A percentile compares a stretch with the other conserved stretches of the same genome.
Conservation (phyloP, 23 tunicate species). For the Halocynthia aurantium region DNA sequence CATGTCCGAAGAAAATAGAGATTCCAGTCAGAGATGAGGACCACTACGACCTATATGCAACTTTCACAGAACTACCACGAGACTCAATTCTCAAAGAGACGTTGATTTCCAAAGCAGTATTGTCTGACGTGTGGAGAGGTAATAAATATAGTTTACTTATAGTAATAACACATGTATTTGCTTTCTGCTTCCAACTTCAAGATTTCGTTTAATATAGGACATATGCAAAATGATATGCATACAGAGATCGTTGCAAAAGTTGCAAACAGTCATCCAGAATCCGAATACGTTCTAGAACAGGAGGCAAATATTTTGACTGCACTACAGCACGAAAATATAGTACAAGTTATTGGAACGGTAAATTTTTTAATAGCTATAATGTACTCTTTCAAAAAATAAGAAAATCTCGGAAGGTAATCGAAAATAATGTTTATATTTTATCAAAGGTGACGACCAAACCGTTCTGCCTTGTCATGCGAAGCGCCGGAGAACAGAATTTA, state of each 20-base stretch:
- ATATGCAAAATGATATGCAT: too few relatives aligned
- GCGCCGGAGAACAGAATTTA: too few relatives aligned
- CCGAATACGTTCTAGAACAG: neutral
- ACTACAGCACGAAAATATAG: slow-evolving; percentile 15
- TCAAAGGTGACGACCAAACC: too few relatives aligned
- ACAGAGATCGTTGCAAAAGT: too few relatives aligned
- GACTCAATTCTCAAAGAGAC: neutral
- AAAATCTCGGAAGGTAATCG: too few relatives aligned
- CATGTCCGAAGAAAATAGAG: neutral
- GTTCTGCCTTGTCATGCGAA: too few relatives aligned
- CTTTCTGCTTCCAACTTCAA: too few relatives aligned
- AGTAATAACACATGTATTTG: too few relatives aligned
- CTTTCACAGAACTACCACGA: neutral
- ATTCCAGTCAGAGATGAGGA: slow-evolving; percentile 6
- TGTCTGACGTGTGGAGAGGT: slow-evolving; percentile 2
- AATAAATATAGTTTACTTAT: neutral
- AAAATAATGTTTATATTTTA: too few relatives aligned
- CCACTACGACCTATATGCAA: neutral
- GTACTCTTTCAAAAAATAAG: too few relatives aligned
- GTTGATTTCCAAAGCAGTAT: neutral
- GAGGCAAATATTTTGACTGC: slow-evolving; percentile 12
- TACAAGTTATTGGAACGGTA: slow-evolving; percentile 5
- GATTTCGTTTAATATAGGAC: too few relatives aligned
- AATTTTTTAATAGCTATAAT: neutral
- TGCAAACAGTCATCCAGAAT: neutral